Conservation (phyloP, 30 jellyfish, hydroid and myxozoan genomes). For the Pelagia noctiluca region DNA sequence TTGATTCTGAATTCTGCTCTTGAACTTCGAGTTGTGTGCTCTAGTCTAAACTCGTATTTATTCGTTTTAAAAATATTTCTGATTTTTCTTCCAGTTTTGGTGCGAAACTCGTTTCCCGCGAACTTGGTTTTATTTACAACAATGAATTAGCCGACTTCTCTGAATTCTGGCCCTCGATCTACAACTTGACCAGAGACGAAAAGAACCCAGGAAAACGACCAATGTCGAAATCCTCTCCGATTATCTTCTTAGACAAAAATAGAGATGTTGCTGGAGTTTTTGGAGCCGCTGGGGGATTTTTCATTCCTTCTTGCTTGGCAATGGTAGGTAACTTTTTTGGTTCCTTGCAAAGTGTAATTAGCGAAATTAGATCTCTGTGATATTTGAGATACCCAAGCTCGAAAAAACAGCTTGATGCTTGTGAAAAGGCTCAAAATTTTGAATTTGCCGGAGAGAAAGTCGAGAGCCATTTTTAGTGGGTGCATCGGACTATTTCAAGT, state of each 20-base stretch:
- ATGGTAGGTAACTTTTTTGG: slow-evolving; percentile 73
- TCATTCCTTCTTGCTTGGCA: slow-evolving; percentile 91
- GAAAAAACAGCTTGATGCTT: too few relatives aligned
- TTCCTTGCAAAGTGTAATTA: too few relatives aligned
- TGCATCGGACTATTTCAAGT: too few relatives aligned
- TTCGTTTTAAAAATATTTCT: too few relatives aligned
- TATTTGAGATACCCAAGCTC: too few relatives aligned
- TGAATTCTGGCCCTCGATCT: slow-evolving; percentile 99
- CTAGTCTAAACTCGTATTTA: too few relatives aligned
- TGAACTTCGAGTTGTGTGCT: too few relatives aligned
- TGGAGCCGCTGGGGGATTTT: slow-evolving; percentile 99
- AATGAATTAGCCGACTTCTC: slow-evolving; percentile 98
- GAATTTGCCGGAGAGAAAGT: too few relatives aligned
- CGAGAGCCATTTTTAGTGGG: too few relatives aligned
- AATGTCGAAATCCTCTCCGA: slow-evolving; percentile 93
- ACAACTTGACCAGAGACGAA: slow-evolving; percentile 88
- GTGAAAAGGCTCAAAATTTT: too few relatives aligned
- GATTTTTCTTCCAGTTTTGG: slow-evolving; percentile 94
- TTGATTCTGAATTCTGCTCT: too few relatives aligned
- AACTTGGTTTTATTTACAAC: slow-evolving; percentile 97
- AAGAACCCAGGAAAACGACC: slow-evolving; percentile 98
- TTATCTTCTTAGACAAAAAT: slow-evolving; percentile 73
- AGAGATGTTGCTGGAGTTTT: slow-evolving; percentile 88
- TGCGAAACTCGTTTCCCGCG: slow-evolving; percentile 92
- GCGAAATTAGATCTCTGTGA: too few relatives aligned